Conservation (phyloP, 2,888 invertebrate genomes). For the Scaptomyza parva region DNA sequence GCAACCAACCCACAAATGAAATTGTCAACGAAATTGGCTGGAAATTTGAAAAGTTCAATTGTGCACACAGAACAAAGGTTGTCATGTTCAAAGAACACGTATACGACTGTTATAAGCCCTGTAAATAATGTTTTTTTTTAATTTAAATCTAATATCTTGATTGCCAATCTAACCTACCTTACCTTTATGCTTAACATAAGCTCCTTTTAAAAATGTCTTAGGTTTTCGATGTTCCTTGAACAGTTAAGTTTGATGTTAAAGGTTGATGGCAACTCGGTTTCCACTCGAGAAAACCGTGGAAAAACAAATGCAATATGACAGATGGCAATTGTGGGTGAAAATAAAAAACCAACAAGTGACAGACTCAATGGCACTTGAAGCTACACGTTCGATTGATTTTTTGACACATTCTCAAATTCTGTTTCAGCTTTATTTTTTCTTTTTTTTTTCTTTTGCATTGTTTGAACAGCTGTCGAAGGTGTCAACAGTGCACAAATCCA, state of each 20-base stretch:
- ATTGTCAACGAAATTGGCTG: slow-evolving; percentile 60
- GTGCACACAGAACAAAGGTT: slow-evolving; percentile 9
- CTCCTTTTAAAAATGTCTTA: background rate
- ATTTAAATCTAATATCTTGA: too few relatives aligned
- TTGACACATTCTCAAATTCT: slow-evolving; percentile 57
- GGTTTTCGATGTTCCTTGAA: slow-evolving; percentile 12
- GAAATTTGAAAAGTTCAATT: slow-evolving; percentile 41
- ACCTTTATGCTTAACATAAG: background rate
- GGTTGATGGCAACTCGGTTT: slow-evolving; percentile 7
- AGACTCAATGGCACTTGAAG: slow-evolving; percentile 48
- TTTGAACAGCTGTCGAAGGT: slow-evolving; percentile 54
- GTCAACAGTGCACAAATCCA: slow-evolving; percentile 49
- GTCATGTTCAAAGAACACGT: background rate
- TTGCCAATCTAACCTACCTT: background rate
- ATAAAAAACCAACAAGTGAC: slow-evolving; percentile 12
- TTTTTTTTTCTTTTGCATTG: slow-evolving; percentile 7
- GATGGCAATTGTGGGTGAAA: slow-evolving; percentile 11
- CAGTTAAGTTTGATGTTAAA: slow-evolving; percentile 29
- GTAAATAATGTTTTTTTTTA: too few relatives aligned
- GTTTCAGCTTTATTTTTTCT: slow-evolving; percentile 14
- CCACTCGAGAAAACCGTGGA: slow-evolving; percentile 4
- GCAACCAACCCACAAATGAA: slow-evolving; percentile 39
- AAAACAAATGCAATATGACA: slow-evolving; percentile 39
- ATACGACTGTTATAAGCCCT: slow-evolving; percentile 9
- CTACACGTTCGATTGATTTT: slow-evolving; percentile 63